Conservation (phyloP, 92 coral and sea anemone species). For the Phenganax marumi region DNA sequence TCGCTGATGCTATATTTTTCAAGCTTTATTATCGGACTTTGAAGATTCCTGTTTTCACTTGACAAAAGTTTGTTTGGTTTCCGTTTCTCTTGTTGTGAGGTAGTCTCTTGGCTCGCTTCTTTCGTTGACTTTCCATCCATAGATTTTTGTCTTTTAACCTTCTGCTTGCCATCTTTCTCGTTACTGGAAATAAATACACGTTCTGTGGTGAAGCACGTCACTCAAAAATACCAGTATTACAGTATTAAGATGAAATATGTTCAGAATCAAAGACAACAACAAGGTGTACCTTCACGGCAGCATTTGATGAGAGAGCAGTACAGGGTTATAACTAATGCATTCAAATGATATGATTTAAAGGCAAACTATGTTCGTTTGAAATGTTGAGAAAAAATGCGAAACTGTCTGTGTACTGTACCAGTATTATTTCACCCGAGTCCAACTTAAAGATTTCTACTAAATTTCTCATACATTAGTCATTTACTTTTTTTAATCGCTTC, state of each 20-base stretch:
- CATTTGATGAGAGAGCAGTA: neutral
- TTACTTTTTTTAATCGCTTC: too few relatives aligned
- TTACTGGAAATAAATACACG: conserved; percentile 54
- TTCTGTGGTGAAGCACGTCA: too few relatives aligned
- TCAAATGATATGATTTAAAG: too few relatives aligned
- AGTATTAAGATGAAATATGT: too few relatives aligned
- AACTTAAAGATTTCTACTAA: too few relatives aligned
- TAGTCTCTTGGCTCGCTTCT: neutral
- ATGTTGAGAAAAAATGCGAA: too few relatives aligned
- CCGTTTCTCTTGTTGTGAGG: neutral
- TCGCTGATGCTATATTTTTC: conserved; percentile 17
- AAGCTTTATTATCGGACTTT: conserved; percentile 37
- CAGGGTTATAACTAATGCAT: too few relatives aligned
- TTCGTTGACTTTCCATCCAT: conserved; percentile 15
- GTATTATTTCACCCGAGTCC: too few relatives aligned
- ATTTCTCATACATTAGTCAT: too few relatives aligned
- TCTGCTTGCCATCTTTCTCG: conserved; percentile 75
- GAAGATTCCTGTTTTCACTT: neutral
- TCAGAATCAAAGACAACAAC: neutral
- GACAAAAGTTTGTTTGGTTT: neutral
- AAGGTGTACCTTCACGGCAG: neutral
- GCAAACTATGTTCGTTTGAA: too few relatives aligned
- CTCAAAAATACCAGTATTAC: too few relatives aligned
- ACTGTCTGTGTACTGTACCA: too few relatives aligned
- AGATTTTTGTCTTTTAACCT: conserved; percentile 55